Base-by-base conservation (phyloP, 2,888 invertebrate species). In the Macaria liturata region DNA sequence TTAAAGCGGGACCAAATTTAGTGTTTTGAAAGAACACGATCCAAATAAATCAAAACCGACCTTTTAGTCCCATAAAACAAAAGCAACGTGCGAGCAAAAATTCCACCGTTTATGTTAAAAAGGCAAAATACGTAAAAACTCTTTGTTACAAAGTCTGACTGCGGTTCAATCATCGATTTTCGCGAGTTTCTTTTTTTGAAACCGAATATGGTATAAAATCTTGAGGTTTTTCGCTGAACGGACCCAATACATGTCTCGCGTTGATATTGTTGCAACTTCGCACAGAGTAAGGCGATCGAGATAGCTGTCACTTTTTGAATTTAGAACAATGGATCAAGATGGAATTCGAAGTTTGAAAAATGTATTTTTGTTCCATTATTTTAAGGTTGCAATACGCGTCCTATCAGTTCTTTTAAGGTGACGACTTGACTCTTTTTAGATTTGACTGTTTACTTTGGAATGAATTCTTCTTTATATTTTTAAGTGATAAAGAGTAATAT, bases 191-290 rank as follows among this genome's bases (percentile, higher is more conserved):
- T 7, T 31, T 59, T 54, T 54, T 54, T 53, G 56, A 46, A 51
- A 49, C 61, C 57, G 46, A 61, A 58, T 58, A 59, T 58, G 58
- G 57, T 50, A 56, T 59, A 59, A 63, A 55, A 63, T 57, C n/a
- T 51, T 45, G 44, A 49, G 49, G 53, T 56, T 58, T 62, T 63
- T 63, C 59, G 49, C 42, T 48, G 63, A 63, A 63, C 54, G 52
- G 42, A 46, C 59, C 9, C 39, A 20, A 20, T 20, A 20, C 20
- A 50, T 20, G 39, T 37, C 37, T 9, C 3, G 9, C 4, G n/a
- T 34, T 39, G 34, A 46, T 32, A 6, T 9, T 52, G 46, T 40
- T 46, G 31, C 39, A 42, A 42, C n/a, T 5, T 42, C 9, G 5
- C 42, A 42, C 42, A 42, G 42, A 42, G 9, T 42, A 42, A 42